phyloP scores from a whole-genome alignment of 2,888 invertebrate species.

The Lepidonotus clava region DNA sequence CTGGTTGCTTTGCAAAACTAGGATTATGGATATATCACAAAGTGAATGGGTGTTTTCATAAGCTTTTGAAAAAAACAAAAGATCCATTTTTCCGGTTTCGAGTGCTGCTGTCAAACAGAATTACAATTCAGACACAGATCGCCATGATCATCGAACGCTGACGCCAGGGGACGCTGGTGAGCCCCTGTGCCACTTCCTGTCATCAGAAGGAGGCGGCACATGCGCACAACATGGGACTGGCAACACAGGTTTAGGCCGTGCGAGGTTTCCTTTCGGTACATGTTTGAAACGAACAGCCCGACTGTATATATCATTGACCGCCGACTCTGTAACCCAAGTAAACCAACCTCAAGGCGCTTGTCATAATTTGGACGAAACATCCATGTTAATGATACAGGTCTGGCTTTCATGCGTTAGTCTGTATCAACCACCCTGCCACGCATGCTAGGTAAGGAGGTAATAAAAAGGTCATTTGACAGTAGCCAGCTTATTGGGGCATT shows the following conservation, averaged over 20 bases:
- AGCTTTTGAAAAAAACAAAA: no score
- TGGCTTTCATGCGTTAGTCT: neutral
- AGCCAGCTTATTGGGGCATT: no score
- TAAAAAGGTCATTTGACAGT: neutral
- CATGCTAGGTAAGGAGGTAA: slow-evolving; percentile 1
- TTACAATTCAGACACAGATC: neutral
- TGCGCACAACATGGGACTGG: slow-evolving; percentile 8
- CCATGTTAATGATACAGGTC: neutral
- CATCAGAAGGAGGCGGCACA: slow-evolving; percentile 26
- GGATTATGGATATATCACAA: no score
- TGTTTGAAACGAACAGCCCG: slow-evolving; percentile 30
- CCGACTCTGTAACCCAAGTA: slow-evolving; percentile 15
- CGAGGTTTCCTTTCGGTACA: slow-evolving; percentile 13
- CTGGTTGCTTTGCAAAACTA: no score
- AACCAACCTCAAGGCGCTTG: neutral
- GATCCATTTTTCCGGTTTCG: no score
- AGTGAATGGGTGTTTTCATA: no score
- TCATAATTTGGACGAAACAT: slow-evolving; percentile 40
- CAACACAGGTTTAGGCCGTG: slow-evolving; percentile 8
- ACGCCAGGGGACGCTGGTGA: neutral
- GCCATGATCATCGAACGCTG: neutral
- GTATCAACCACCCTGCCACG: neutral
- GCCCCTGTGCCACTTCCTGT: neutral
- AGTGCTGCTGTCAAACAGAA: neutral
- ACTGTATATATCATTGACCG: slow-evolving; percentile 22